Evolutionary conservation across 2,888 invertebrate species (phyloP), one percentile per base, ranked within the genome.

Genomic region (Chrysolina americana): DNA sequence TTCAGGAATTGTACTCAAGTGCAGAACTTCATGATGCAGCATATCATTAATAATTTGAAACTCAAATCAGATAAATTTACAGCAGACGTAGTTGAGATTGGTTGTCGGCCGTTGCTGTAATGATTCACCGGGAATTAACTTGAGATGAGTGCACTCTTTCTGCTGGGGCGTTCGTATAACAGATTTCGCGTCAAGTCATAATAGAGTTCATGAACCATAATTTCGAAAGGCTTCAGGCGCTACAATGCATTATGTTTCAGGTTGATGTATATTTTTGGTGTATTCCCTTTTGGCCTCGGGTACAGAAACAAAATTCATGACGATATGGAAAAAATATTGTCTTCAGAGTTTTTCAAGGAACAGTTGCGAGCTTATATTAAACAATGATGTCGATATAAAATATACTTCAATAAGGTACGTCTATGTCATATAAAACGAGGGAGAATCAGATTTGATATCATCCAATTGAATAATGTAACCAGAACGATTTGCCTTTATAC

Each of bases 21-120:
- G 68, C 71, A 74, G 70, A 75, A 72, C 70, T 74, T 63, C 72
- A 75, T 77, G 77, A 74, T 70, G 71, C 75, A 73, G 74, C 76
- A 74, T 76, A 76, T 78, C 76, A 76, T 75, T 73, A 75, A 65
- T 78, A 73, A 76, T 78, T 76, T 70, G 65, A 71, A 76, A 76
- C 71, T 75, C 70, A 68, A 71, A 78, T 76, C 74, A 74, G 74
- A 78, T 76, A 74, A 76, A 76, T 72, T 75, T 71, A 64, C 70
- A 71, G 74, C 70, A 63, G 75, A 73, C 77, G 71, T 64, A 64
- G 70, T 56, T 48, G 17, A 75, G 70, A 71, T 70, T 73, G 66
- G 75, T 70, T 72, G 66, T 70, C 59, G 23, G 23, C 15, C 28
- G 59, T 63, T 63, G 19, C 70, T 13, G 70, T 50, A 13, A 65